Conservation (phyloP, 2,888 invertebrate genomes). For the Mechanitis mazaeus region DNA sequence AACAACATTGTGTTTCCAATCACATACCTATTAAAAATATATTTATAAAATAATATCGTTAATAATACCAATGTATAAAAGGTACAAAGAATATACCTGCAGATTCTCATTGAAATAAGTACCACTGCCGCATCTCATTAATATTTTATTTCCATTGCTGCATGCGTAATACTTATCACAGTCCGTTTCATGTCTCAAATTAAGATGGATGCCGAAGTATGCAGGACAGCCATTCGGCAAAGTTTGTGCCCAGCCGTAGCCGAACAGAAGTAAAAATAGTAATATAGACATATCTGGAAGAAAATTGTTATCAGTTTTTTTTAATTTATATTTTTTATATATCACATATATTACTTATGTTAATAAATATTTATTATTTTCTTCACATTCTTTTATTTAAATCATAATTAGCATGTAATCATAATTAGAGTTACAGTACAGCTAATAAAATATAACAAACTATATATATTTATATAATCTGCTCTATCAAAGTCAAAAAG, state of each 20-base stretch:
- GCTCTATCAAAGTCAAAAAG: no score
- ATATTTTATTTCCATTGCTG: slow-evolving; percentile 25
- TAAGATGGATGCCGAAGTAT: slow-evolving; percentile 4
- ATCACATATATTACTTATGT: background rate
- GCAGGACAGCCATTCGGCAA: slow-evolving; percentile 8
- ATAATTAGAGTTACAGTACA: no score
- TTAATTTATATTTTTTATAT: background rate
- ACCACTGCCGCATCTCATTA: slow-evolving; percentile 38
- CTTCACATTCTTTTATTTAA: no score
- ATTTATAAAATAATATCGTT: no score
- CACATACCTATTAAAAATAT: slow-evolving; percentile 15
- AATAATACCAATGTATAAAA: no score
- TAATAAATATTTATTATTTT: no score
- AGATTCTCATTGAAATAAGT: slow-evolving; percentile 40
- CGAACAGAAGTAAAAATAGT: slow-evolving; percentile 33
- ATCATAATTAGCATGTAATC: no score
- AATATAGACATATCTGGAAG: slow-evolving; percentile 39
- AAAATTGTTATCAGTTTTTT: background rate
- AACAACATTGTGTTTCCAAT: slow-evolving; percentile 15
- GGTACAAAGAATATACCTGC: slow-evolving; percentile 36
- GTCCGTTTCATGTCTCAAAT: slow-evolving; percentile 6
- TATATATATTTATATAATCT: no score
- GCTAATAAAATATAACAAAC: no score
- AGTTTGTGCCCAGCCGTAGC: slow-evolving; percentile 40
- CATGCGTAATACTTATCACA: slow-evolving; percentile 11